Evolutionary conservation across 1,140 invertebrate species (phyloP).

Genomic region (Cecropterus lyciades): DNA sequence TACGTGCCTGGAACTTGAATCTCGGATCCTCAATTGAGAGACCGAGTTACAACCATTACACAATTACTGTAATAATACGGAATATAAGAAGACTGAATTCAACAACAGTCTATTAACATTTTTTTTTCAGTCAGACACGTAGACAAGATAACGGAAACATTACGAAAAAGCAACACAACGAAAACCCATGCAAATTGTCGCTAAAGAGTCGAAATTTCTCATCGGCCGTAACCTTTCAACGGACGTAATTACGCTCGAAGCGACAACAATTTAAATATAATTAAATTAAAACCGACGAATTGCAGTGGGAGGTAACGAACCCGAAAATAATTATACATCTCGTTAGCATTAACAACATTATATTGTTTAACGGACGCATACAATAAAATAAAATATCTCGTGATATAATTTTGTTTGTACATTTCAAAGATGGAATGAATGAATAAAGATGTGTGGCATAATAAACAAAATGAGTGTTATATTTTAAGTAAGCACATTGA

Average conservation of each 20-base stretch:
- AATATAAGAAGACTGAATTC: too few species aligned
- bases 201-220: neutral
- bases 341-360: constrained; percentile 29
- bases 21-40: too few species aligned
- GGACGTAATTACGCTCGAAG: constrained; percentile 25
- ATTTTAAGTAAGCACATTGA: too few species aligned
- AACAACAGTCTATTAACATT: too few species aligned
- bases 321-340: constrained; percentile 35
- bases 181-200: constrained; percentile 4
- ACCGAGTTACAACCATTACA: too few species aligned
- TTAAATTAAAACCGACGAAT: constrained; percentile 36
- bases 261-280: constrained; percentile 34
- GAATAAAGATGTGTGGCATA: too few species aligned
- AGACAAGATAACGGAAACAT: neutral
- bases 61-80: too few species aligned
- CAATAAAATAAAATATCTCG: neutral
- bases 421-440: too few species aligned
- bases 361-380: neutral
- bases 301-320: constrained; percentile 19
- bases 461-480: too few species aligned
- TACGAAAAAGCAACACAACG: neutral
- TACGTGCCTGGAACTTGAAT: too few species aligned
- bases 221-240: constrained; percentile 23
- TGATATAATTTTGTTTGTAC: neutral
- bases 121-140: too few species aligned